Percentiles rank a stretch among this genome's conserved stretches.
Evolutionary conservation across 2,797 vertebrate genomes (phyloP).

Genomic region (Pogonophryne albipinna): DNA sequence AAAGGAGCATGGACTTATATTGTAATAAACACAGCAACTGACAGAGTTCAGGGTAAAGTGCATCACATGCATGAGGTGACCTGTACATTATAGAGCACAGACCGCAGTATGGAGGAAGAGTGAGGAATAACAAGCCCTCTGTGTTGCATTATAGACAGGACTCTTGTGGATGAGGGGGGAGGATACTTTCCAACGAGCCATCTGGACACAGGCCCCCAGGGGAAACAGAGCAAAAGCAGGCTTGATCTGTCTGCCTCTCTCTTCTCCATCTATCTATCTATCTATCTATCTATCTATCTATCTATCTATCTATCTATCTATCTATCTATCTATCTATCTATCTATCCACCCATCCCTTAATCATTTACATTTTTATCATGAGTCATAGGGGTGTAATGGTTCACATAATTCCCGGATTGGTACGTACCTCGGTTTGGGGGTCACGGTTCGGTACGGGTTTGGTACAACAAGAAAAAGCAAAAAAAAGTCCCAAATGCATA

Average conservation of each 20-base stretch:
- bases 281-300: constrained; percentile 23
- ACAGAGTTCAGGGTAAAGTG: constrained; percentile 15
- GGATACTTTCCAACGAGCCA: constrained; percentile 77
- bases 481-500: no score
- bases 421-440: no score
- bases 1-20: constrained; percentile 1
- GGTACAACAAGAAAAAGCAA: no score
- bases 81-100: constrained; percentile 41
- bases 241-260: constrained; percentile 45
- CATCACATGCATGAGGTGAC: constrained; percentile 27
- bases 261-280: constrained; percentile 13
- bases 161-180: constrained; percentile 61
- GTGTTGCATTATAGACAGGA: constrained; percentile 61
- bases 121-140: constrained; percentile 54
- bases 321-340: not conserved
- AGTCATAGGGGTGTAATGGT: no score
- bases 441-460: no score
- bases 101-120: constrained; percentile 31
- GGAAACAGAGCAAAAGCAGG: constrained; percentile 65
- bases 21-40: constrained; percentile 6
- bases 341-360: not conserved
- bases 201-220: constrained; percentile 77
- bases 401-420: no score
- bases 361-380: no score
- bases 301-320: constrained; percentile 13